Base-by-base conservation (phyloP, 2,888 invertebrate species). In the Caenorhabditis auriculariae region DNA sequence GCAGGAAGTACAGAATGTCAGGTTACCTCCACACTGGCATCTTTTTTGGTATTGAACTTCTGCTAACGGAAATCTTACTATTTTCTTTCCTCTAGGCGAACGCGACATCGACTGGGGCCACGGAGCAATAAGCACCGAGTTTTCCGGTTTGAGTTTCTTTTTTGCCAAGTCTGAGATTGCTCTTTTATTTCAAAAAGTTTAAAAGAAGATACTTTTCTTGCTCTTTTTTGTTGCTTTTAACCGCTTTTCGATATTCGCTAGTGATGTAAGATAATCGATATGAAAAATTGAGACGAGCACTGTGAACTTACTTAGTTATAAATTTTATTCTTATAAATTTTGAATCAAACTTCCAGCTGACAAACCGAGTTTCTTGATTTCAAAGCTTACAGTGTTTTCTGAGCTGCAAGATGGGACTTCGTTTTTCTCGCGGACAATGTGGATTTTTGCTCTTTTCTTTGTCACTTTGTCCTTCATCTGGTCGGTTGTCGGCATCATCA, bases 371-470 rank as follows among this genome's bases (percentile, higher is more conserved):
- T n/a, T n/a, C n/a, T n/a, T n/a, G n/a, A n/a, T n/a, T n/a, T n/a
- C n/a, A n/a, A n/a, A n/a, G 19, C 28, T 49, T 61, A 1, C 47
- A 74, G 74, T 74, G 6, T 68, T 72, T 50, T 49, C 54, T 32
- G 75, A 75, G 50, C 54, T 75, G 12, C 67, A 68, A 42, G 52
- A 56, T n/a, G 68, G 61, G 15, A 38, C 53, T 3, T 66, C 72
- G 29, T 75, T 75, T 43, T 59, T 75, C 43, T 66, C 62, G 28
- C 66, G 68, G 54, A 51, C 60, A 17, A 51, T 60, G 23, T 75
- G 74, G 74, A 55, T 75, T 17, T 66, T 68, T 45, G 54, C 59
- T n/a, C 38, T 75, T 12, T 75, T 75, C 42, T 72, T 70, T 46
- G 68, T 61, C 38, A 52, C 62, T 15, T 62, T 75, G 51, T 64